Conservation (phyloP, 2,113 vertebrate species). For the Stictonetta naevosa region DNA sequence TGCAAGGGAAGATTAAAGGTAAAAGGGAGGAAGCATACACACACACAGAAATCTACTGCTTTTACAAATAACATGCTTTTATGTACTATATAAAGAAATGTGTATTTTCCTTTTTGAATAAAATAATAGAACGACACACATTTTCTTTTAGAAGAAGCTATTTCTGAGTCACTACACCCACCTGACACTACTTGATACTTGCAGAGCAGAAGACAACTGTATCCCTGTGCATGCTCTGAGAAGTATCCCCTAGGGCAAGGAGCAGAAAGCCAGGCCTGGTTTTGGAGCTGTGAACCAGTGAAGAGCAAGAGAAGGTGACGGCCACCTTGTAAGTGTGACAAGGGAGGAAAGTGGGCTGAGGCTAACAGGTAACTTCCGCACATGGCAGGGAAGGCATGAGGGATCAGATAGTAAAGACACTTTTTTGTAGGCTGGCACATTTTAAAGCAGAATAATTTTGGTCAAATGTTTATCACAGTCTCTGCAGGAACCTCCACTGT, state of each 20-base stretch:
- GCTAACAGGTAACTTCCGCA: neutral
- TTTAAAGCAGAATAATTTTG: constrained; percentile 2
- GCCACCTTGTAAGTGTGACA: neutral
- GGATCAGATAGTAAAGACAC: neutral
- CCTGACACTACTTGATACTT: neutral
- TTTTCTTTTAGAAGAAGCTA: neutral
- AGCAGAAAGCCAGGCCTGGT: neutral
- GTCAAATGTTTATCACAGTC: constrained; percentile 18
- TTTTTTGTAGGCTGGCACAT: constrained; percentile 8
- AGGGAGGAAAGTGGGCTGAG: neutral
- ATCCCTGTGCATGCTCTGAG: neutral
- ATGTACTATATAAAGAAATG: neutral
- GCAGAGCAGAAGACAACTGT: neutral
- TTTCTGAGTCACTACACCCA: constrained; percentile 6
- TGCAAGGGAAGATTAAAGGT: neutral
- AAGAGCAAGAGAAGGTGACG: constrained; percentile 39
- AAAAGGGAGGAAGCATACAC: neutral
- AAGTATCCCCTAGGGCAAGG: neutral
- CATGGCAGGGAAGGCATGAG: neutral
- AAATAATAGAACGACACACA: neutral
- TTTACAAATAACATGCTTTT: neutral
- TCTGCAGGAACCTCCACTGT: neutral
- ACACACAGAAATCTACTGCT: neutral
- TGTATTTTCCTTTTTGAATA: neutral
- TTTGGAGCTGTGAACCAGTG: neutral